These are phyloP conservation scores for Lucilia cuprina DNA, from an alignment of 1,140 invertebrate genomes.

Conservation along the genomic window DNA sequence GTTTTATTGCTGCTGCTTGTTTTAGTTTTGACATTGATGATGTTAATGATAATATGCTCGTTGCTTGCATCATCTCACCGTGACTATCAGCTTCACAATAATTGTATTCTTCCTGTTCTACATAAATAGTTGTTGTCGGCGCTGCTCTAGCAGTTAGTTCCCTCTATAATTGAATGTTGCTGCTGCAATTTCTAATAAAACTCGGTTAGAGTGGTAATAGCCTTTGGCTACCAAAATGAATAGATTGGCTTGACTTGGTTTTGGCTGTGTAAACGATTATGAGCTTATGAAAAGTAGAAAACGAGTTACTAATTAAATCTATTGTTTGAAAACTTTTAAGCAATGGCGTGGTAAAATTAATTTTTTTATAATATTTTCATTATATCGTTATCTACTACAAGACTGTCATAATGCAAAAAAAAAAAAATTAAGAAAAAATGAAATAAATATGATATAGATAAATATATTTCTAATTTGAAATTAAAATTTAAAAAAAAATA, in stretches of 20 bases:
- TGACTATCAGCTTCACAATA: background rate
- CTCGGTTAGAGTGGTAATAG: background rate
- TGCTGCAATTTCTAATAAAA: background rate
- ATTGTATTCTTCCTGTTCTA: conserved; percentile 1
- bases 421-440: too few species aligned
- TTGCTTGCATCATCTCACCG: background rate
- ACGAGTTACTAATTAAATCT: conserved; percentile 33
- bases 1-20: background rate
- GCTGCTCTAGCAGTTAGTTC: background rate
- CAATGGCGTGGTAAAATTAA: background rate
- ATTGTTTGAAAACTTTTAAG: conserved; percentile 11
- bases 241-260: conserved; percentile 19
- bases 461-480: too few species aligned
- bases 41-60: background rate
- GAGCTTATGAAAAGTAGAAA: conserved; percentile 30
- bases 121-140: background rate
- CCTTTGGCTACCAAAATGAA: conserved; percentile 25
- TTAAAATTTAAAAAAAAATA: too few species aligned
- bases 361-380: background rate
- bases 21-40: background rate
- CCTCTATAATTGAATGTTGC: background rate
- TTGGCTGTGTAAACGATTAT: conserved; percentile 30
- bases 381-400: too few species aligned
- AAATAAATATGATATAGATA: too few species aligned
- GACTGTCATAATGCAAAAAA: too few species aligned